Base-by-base conservation (phyloP, 1,140 invertebrate species). In the Diplogasteroides magnus region DNA sequence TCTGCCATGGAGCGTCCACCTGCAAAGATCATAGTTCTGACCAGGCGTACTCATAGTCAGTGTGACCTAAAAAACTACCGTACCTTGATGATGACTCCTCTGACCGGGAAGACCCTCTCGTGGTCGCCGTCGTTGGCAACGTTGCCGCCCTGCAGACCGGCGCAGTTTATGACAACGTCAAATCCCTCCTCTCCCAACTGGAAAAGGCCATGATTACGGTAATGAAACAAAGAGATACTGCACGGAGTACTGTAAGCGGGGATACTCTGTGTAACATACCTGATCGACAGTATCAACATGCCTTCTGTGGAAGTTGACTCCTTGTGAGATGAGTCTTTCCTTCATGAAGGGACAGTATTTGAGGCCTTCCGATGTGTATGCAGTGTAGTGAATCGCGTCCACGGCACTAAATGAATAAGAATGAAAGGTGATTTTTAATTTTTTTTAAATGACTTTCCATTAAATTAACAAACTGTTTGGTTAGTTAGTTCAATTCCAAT, bases 291-390 rank as follows among this genome's bases (percentile, higher is more conserved):
- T 72, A 26, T 29, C 28, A 63, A 77, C 37, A 28, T 68, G 58
- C 31, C 72, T 62, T 13, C 61, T 31, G 27, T 25, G 62, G 67
- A 78, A 78, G 19, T 62, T 25, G 23, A 69, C 77, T 19, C 74
- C 74, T 23, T 55, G 48, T 26, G 48, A 32, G 3, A 68, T 58
- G 2, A 82, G 31, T 59, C 77, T 74, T 31, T 67, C 68, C 27
- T 69, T 68, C 26, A 81, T 63, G 65, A 74, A 81, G 0, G 79
- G 80, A 48, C 81, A 77, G 63, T 79, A 81, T 26, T 57, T 32
- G 11, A 78, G 57, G 13, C 79, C 80, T 72, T 81, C 79, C 14
- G 79, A 65, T 1, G 80, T 76, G 60, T 77, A 81, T 6, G 80
- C 70, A 23, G 78, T 81, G 62, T 76, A 81, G 61, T 81, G 79